Base-by-base conservation (phyloP, 2,888 invertebrate species). In the Electrophaes corylata region DNA sequence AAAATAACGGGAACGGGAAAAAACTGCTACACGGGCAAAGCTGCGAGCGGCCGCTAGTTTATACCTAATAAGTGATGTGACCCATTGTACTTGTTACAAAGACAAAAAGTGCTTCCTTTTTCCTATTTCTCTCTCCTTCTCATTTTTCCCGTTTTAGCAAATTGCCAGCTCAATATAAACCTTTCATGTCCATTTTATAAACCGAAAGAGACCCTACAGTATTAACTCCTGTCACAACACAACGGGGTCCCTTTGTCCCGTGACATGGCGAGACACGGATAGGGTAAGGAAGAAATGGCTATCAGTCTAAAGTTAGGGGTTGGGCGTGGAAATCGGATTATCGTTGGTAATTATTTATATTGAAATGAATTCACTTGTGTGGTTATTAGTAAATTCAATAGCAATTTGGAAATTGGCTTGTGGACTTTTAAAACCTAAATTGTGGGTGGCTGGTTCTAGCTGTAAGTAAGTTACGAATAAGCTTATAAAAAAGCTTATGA, bases 161-260 rank as follows among this genome's bases (percentile, higher is more conserved):
- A 37, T 16, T 37, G 10, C 16, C 10, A 37, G 37, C 20, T 12
- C n/a, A 41, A 40, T n/a, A n/a, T 45, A 26, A 33, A 19, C 31
- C 61, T 47, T 45, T 64, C 41, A 41, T 26, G 55, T 55, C 50
- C 10, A 18, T 50, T 50, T 51, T 47, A 44, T 54, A 31, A 39
- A 55, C 26, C 40, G 10, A 43, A 50, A 43, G 35, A 45, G 60
- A 48, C 60, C 55, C 60, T 55, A 60, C 60, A 52, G 60, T 75
- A 84, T 89, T 90, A 87, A 88, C 90, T 90, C 83, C 88, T 91
- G 90, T 91, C 90, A 91, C 79, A 90, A 90, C 78, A 88, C 70
- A 73, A 74, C 78, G 83, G 67, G 67, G 65, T 57, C 57, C 57
- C 50, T 48, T 70, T 86, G 86, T 86, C 79, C 78, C 68, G 66